Evolutionary conservation across 1,140 invertebrate species (phyloP).

Genomic region (Gryon sp.): DNA sequence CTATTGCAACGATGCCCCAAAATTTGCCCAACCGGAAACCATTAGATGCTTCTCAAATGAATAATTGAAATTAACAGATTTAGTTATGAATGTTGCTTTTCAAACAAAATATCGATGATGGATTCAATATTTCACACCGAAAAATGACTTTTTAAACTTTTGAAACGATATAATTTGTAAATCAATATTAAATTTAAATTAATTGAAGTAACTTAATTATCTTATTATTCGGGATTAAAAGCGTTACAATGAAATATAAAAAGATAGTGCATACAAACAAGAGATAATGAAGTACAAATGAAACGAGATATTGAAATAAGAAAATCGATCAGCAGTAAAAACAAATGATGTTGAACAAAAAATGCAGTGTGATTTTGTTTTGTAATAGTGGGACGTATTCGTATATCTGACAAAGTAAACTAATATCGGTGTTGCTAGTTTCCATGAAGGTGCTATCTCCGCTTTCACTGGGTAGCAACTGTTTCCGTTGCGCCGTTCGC

Average conservation of each 20-base stretch:
- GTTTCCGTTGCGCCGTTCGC: slow-evolving; percentile 43
- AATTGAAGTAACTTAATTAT: no score
- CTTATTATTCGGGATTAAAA: no score
- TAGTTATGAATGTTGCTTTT: no score
- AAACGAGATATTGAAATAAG: background rate
- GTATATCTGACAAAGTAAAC: slow-evolving; percentile 29
- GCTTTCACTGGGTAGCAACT: slow-evolving; percentile 49
- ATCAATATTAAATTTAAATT: no score
- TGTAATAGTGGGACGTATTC: background rate
- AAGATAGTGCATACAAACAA: background rate
- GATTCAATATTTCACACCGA: no score
- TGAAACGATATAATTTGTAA: no score
- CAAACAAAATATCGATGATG: no score
- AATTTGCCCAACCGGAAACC: slow-evolving; percentile 7
- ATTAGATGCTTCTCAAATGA: no score
- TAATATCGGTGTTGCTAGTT: slow-evolving; percentile 51
- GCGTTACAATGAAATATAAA: no score
- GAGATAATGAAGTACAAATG: background rate
- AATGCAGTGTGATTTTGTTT: background rate
- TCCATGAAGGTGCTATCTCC: slow-evolving; percentile 45
- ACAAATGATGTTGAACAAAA: slow-evolving; percentile 4
- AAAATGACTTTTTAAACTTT: no score
- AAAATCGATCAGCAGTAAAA: slow-evolving; percentile 16
- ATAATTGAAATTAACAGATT: no score
- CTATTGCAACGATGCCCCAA: background rate